Evolutionary conservation across 2,797 vertebrate genomes (phyloP).

Genomic region (Simalia tracyae): DNA sequence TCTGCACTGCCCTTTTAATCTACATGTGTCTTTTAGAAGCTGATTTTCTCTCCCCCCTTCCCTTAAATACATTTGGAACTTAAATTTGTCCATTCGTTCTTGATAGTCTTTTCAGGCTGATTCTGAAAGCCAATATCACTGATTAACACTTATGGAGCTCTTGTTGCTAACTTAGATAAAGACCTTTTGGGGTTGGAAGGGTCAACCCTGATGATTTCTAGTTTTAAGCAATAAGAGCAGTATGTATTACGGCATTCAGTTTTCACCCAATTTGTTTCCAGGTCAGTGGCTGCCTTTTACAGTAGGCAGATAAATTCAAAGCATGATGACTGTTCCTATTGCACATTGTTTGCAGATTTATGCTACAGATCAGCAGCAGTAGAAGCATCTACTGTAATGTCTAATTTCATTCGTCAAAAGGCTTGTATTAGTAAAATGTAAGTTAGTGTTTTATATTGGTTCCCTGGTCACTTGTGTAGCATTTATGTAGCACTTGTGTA

Average conservation of each 20-base stretch:
- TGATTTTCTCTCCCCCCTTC: neutral
- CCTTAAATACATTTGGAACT: neutral
- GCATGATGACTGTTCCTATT: neutral
- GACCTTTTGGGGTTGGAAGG: neutral
- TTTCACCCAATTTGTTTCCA: neutral
- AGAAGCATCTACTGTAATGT: neutral
- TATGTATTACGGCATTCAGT: neutral
- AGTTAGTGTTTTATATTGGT: constrained; percentile 3
- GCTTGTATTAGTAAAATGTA: neutral
- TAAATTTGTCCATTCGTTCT: neutral
- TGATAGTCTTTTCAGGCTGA: neutral
- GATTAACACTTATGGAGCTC: neutral
- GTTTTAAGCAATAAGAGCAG: too few species aligned
- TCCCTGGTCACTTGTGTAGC: neutral
- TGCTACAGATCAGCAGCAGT: too few species aligned
- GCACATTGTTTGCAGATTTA: neutral
- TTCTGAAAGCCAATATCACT: neutral
- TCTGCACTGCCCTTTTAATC: neutral
- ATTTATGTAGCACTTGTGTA: neutral
- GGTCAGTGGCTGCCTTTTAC: neutral
- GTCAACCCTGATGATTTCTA: neutral
- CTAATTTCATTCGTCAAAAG: neutral
- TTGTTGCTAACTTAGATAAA: neutral
- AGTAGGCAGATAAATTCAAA: neutral
- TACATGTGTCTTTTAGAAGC: too few species aligned